A percentile compares a stretch with the other conserved stretches of the same genome.
phyloP scores from a whole-genome alignment of 1,140 invertebrate genomes.

The Venustaconcha ellipsiformis region DNA sequence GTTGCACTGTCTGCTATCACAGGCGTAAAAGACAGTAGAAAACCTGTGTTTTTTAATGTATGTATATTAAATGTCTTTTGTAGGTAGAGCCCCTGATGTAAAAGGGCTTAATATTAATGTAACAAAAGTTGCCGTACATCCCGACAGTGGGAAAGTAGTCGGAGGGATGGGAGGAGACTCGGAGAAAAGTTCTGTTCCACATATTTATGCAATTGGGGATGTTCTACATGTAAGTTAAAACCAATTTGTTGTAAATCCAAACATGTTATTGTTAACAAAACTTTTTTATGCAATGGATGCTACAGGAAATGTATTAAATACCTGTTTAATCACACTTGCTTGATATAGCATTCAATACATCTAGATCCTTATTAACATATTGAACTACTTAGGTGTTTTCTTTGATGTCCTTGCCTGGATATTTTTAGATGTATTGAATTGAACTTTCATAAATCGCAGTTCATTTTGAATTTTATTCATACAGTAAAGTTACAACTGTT shows the following conservation, averaged over 20 bases:
- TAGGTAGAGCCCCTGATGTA: constrained; percentile 72
- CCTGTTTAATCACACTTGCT: too few species aligned
- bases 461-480: too few species aligned
- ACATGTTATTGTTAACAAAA: background rate
- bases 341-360: too few species aligned
- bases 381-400: too few species aligned
- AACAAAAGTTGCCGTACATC: constrained; percentile 68
- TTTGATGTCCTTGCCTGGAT: too few species aligned
- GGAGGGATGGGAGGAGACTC: constrained; percentile 72
- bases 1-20: background rate
- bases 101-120: constrained; percentile 70
- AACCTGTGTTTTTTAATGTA: background rate
- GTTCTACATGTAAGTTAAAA: constrained; percentile 70
- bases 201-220: constrained; percentile 95
- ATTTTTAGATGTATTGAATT: too few species aligned
- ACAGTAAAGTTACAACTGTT: too few species aligned
- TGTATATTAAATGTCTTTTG: constrained; percentile 9
- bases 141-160: constrained; percentile 56
- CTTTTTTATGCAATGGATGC: background rate
- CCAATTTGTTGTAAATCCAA: background rate
- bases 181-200: constrained; percentile 86
- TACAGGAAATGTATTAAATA: too few species aligned
- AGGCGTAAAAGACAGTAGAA: background rate
- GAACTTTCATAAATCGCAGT: too few species aligned
- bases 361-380: too few species aligned